These are phyloP conservation scores for western clawed frog (Xenopus tropicalis) DNA, from an alignment of 2,113 vertebrate species.

Conservation along the genomic window UCB_Xtro_10.0 CM004450.2:105961501-105962000, in stretches of 20 bases:
- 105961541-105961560: constrained; percentile 65
- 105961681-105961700: not conserved
- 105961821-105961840: not conserved
- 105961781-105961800: constrained; percentile 1
- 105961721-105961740: not conserved
- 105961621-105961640: constrained; percentile 35
- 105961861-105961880: constrained; percentile 25
- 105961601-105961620: constrained; percentile 53
- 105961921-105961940: not conserved
- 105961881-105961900: constrained; percentile 51
- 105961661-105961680: constrained; percentile 33
- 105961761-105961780: constrained; percentile 26
- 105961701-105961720: not conserved
- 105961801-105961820: constrained; percentile 43
- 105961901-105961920: constrained; percentile 53
- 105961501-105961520: constrained; percentile 48
- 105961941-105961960: constrained; percentile 40
- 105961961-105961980: constrained; percentile 17
- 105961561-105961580: constrained; percentile 77
- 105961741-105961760: constrained; percentile 4
- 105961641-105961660: constrained; percentile 49
- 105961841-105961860: not conserved
- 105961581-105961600: constrained; percentile 63
- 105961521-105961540: constrained; percentile 42
- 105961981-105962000: constrained; percentile 30